A percentile compares a stretch with the other conserved stretches of the same genome.
Conservation (phyloP, 2,113 vertebrate species). For the Telmatochromis sp. region DNA sequence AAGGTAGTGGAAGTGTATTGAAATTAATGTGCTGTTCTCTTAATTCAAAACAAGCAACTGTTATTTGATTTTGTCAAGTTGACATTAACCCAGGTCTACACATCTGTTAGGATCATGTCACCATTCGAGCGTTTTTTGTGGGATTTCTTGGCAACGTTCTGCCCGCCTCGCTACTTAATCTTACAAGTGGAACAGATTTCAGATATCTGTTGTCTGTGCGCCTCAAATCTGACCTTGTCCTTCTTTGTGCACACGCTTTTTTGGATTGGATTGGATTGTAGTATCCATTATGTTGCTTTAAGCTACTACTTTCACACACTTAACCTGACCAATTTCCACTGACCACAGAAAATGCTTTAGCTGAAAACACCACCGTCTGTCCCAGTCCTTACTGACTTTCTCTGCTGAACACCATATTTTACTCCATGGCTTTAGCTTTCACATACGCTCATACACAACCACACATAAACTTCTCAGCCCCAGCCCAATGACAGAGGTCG, state of each 20-base stretch:
- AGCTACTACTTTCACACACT: not conserved
- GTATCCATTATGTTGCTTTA: not conserved
- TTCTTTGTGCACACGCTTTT: not conserved
- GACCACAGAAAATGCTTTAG: not conserved
- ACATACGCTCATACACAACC: not conserved
- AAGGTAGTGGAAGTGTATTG: not conserved
- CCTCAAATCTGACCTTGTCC: not conserved
- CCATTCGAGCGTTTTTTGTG: accelerated
- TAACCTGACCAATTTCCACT: not conserved
- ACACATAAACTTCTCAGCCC: not conserved
- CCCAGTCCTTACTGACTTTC: not conserved
- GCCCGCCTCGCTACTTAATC: not conserved
- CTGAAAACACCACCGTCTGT: not conserved
- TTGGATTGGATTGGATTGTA: not conserved
- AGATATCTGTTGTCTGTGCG: not conserved
- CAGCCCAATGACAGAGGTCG: constrained; percentile 4
- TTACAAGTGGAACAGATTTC: not conserved
- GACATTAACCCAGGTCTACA: not conserved
- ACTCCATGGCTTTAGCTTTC: not conserved
- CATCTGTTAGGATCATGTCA: not conserved
- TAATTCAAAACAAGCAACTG: not conserved
- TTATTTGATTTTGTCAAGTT: accelerated
- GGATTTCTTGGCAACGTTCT: not conserved
- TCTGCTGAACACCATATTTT: not conserved
- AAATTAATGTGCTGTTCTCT: not conserved